Conservation (phyloP, 2,113 vertebrate genomes). For the sheep (Ovis aries) region ARS-UI_Ramb_v3.0 NC_056072.1:14948001-14948500, state of each 20-base stretch:
- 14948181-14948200: not conserved
- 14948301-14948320: not conserved
- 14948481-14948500: not conserved
- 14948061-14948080: not conserved
- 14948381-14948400: not conserved
- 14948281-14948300: not conserved
- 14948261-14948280: not conserved
- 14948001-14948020: not conserved
- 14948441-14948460: not conserved
- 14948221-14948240: not conserved
- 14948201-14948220: not conserved
- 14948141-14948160: not conserved
- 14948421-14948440: not conserved
- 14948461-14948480: not conserved
- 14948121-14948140: not conserved
- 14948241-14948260: not conserved
- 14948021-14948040: not conserved
- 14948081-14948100: not conserved
- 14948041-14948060: not conserved
- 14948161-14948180: not conserved
- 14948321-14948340: not conserved
- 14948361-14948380: not conserved
- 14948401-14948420: not conserved
- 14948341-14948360: not conserved
- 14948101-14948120: not conserved